Conservation (phyloP, 2,113 vertebrate species). For the Carlito syrichta region DNA sequence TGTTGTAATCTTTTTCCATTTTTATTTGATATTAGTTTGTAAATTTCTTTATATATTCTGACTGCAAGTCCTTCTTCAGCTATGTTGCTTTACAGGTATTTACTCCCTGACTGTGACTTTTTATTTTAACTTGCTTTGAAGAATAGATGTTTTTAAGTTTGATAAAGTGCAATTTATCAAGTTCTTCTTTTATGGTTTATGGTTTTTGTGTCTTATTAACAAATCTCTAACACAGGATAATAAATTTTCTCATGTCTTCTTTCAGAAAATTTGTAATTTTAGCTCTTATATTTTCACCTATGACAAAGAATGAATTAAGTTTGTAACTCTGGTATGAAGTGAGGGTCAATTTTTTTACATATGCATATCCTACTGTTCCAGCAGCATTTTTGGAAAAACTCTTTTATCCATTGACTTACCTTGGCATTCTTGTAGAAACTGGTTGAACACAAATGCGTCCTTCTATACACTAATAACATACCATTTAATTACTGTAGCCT, state of each 20-base stretch:
- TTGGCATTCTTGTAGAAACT: not conserved
- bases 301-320: not conserved
- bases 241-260: not conserved
- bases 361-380: not conserved
- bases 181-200: not conserved
- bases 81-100: not conserved
- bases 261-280: not conserved
- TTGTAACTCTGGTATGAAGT: not conserved
- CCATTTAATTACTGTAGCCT: not conserved
- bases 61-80: not conserved
- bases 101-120: not conserved
- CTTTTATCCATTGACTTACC: not conserved
- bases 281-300: not conserved
- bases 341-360: not conserved
- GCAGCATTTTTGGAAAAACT: not conserved
- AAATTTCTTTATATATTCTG: not conserved
- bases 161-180: not conserved
- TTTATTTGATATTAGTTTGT: not conserved
- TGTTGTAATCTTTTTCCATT: not conserved
- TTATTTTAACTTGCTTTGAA: not conserved
- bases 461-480: not conserved
- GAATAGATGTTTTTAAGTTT: not conserved
- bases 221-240: not conserved
- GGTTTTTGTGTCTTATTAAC: not conserved
- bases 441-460: not conserved